Conservation (phyloP, 2,888 invertebrate species). For the Athetis lepigone region DNA sequence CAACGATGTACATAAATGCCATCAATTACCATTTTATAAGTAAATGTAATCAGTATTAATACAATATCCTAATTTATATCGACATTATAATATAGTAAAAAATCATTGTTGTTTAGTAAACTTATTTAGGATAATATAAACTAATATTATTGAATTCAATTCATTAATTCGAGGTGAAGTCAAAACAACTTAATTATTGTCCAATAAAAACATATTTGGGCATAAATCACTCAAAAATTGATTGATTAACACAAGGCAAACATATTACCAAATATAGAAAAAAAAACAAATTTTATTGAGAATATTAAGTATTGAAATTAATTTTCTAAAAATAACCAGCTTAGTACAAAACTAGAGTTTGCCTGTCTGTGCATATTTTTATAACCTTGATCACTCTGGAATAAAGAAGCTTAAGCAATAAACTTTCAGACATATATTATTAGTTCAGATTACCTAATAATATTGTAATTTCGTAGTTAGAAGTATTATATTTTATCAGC, state of each 20-base stretch:
- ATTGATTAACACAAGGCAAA: not conserved
- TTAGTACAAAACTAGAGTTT: too few relatives aligned
- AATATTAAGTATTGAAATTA: not conserved
- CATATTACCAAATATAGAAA: not conserved
- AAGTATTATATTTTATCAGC: too few relatives aligned
- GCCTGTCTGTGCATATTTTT: too few relatives aligned
- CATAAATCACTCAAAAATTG: not conserved
- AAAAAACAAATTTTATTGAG: not conserved
- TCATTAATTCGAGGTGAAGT: not conserved
- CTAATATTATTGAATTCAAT: not conserved
- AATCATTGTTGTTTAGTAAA: conserved; percentile 64
- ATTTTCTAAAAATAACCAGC: not conserved
- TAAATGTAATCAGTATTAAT: conserved; percentile 89
- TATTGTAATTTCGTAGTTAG: too few relatives aligned
- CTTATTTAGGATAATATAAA: conserved; percentile 44
- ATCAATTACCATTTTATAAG: conserved; percentile 85
- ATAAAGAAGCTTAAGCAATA: too few relatives aligned
- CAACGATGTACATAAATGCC: conserved; percentile 84
- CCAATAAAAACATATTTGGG: not conserved
- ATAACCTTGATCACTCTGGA: too few relatives aligned
- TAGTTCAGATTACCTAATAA: too few relatives aligned
- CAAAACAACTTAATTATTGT: not conserved
- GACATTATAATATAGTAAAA: conserved; percentile 68
- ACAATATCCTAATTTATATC: conserved; percentile 85
- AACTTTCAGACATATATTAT: too few relatives aligned